Evolutionary conservation across 2,113 vertebrate species (phyloP).

Genomic region (Panthera uncia): DNA sequence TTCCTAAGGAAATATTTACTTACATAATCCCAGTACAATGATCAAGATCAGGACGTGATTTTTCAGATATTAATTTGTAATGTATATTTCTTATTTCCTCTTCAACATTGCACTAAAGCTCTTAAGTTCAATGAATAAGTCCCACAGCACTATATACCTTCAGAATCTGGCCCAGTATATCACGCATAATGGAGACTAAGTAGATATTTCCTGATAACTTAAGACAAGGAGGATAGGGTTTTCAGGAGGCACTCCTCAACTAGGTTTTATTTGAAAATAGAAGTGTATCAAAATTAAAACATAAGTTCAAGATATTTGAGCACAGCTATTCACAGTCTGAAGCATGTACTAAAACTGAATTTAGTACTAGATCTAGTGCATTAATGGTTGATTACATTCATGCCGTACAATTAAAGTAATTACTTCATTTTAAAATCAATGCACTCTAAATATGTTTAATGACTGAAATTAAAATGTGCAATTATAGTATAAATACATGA

Average conservation of each 20-base stretch:
- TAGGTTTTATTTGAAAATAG: neutral
- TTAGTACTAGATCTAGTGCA: neutral
- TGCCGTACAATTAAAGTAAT: constrained; percentile 70
- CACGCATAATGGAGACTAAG: neutral
- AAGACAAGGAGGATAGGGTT: neutral
- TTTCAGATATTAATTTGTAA: neutral
- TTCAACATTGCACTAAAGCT: neutral
- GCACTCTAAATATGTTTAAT: constrained; percentile 73
- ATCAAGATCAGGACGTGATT: neutral
- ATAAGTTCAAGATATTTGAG: neutral
- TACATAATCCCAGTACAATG: neutral
- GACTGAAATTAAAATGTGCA: constrained; percentile 71
- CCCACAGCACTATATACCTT: neutral
- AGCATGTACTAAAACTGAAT: constrained; percentile 1
- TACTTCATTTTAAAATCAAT: constrained; percentile 69
- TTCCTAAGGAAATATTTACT: neutral
- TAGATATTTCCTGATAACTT: neutral
- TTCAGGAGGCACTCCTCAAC: neutral
- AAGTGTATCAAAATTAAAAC: neutral
- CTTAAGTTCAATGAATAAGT: neutral
- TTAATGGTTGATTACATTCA: constrained; percentile 62
- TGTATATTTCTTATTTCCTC: constrained; percentile 5
- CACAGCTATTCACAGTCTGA: neutral
- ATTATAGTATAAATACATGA: constrained; percentile 67
- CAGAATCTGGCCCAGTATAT: neutral